Base-by-base conservation (phyloP, 2,797 vertebrate species). In the Takifugu rubripes region DNA sequence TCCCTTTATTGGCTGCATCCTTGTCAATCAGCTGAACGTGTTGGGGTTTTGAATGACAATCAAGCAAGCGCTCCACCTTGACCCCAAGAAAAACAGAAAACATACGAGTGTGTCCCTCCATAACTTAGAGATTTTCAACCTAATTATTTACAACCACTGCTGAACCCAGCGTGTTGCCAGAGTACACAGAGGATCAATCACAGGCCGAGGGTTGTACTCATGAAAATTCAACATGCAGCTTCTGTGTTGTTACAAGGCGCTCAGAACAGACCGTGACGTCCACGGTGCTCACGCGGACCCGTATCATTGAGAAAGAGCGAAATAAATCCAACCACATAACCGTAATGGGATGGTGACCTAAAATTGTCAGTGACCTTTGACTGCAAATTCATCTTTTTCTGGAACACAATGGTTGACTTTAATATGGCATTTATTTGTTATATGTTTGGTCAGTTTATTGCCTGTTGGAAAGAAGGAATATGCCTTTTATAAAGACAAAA, bases 171-270 rank as follows among this genome's bases (percentile, higher is more conserved):
- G 49, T 54, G 44, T 36, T 77, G 87, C 88, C 90, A 92, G 87
- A 90, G 76, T 86, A 90, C 64, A 90, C 90, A 89, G 65, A 48
- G 75, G 81, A 88, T 82, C 82, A 83, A 74, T 86, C 84, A 81
- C 75, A 79, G 74, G 72, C 59, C 66, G 21, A 40, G 71, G 68
- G 68, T 66, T 66, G 64, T 49, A 68, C 90, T 92, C 85, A 90
- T 91, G 88, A 90, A 92, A 90, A 91, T 90, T 90, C 88, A 90
- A 78, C 26, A 48, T 76, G 79, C 75, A 84, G 78, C 44, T 59
- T 76, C 74, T 86, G 55, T 83, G 84, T 82, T 82, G 81, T 87
- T 88, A 67, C 72, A 86, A 70, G 74, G 73, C 64, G 75, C 70
- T 72, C 72, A n/a, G 61, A 66, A 76, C 60, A 68, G 75, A 68